Evolutionary conservation across 2,888 invertebrate species (phyloP).

Genomic region (Zootermopsis nevadensis): DNA sequence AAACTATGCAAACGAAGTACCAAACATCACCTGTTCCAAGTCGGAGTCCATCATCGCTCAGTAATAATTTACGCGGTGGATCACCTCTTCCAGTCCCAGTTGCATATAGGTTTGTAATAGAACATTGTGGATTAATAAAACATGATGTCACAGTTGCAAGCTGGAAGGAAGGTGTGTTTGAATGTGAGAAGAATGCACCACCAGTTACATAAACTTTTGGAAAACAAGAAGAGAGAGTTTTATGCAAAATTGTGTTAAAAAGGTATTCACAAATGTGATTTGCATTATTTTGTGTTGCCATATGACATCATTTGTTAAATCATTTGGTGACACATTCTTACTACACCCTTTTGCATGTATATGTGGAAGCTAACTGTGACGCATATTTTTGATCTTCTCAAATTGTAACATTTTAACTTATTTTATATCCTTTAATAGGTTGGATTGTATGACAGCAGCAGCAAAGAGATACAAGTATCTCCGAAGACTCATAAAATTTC

Average conservation of each 20-base stretch:
- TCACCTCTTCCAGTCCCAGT: slow-evolving; percentile 54
- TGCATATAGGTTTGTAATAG: slow-evolving; percentile 51
- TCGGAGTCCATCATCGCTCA: slow-evolving; percentile 59
- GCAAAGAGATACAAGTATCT: slow-evolving; percentile 91
- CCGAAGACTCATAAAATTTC: slow-evolving; percentile 85
- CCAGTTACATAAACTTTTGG: no score
- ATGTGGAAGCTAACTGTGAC: background rate
- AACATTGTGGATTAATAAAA: background rate
- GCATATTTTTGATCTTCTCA: background rate
- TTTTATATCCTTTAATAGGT: slow-evolving; percentile 64
- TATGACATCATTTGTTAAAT: no score
- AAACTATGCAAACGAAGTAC: slow-evolving; percentile 62
- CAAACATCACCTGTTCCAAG: slow-evolving; percentile 72
- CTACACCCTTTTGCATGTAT: background rate
- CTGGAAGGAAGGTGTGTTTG: no score
- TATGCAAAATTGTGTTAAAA: no score
- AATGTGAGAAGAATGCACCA: no score
- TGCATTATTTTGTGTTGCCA: no score
- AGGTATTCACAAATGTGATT: no score
- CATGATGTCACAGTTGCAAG: no score
- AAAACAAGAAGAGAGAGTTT: no score
- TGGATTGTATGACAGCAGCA: slow-evolving; percentile 83
- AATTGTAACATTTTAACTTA: background rate
- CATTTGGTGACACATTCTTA: no score
- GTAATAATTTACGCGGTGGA: slow-evolving; percentile 50